Evolutionary conservation across 2,888 invertebrate genomes (phyloP).

Genomic region (Agonopterix arenella): DNA sequence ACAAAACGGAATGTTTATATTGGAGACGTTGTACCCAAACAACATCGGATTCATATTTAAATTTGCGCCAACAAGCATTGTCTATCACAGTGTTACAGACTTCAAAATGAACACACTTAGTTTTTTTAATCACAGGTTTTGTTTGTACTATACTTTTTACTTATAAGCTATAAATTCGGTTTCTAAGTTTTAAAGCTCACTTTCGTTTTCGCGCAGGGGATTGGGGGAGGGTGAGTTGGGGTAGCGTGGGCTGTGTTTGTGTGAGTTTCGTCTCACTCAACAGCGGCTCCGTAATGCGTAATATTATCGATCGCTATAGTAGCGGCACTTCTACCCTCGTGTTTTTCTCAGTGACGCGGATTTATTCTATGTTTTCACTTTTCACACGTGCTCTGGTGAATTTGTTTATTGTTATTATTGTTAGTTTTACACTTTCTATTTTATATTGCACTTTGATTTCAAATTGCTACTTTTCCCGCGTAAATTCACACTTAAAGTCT

Average conservation of each 20-base stretch:
- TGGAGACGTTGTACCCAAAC: conserved; percentile 41
- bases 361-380: conserved; percentile 34
- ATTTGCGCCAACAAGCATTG: conserved; percentile 58
- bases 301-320: conserved; percentile 75
- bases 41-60: conserved; percentile 48
- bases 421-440: neutral
- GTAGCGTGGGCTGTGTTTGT: conserved; percentile 35
- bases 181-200: conserved; percentile 66
- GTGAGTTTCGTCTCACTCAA: conserved; percentile 36
- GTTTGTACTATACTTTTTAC: conserved; percentile 56
- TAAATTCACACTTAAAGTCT: neutral
- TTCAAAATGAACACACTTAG: conserved; percentile 43
- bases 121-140: conserved; percentile 48
- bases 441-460: neutral
- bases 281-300: conserved; percentile 70
- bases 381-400: conserved; percentile 29
- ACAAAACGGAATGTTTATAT: conserved; percentile 7
- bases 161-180: conserved; percentile 70
- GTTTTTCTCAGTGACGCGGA: conserved; percentile 51
- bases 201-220: conserved; percentile 46
- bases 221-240: conserved; percentile 35
- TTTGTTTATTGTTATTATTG: conserved; percentile 1
- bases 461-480: conserved; percentile 3
- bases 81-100: conserved; percentile 42
- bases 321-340: conserved; percentile 45